phyloP scores from a whole-genome alignment of 2,888 invertebrate species.

The Spilosoma lubricipeda region DNA sequence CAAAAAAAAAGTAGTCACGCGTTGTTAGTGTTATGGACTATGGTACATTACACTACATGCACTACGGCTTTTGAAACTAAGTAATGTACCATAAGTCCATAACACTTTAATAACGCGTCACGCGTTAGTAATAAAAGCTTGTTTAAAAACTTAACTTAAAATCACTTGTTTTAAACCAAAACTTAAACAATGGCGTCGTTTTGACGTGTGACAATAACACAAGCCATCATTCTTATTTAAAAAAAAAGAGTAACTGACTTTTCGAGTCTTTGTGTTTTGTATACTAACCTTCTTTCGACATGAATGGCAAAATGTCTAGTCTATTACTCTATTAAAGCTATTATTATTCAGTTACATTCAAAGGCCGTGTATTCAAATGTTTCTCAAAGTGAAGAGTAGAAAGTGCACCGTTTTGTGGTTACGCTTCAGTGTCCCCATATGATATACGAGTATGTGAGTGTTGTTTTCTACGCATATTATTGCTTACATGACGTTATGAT shows the following conservation, averaged over 20 bases:
- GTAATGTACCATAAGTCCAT: too few relatives aligned
- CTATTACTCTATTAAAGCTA: background rate
- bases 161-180: background rate
- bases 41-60: too few relatives aligned
- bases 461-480: slow-evolving; percentile 13
- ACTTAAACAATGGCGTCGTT: background rate
- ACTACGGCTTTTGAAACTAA: too few relatives aligned
- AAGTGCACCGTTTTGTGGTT: slow-evolving; percentile 55
- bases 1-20: too few relatives aligned
- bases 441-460: slow-evolving; percentile 35
- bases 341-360: slow-evolving; percentile 3
- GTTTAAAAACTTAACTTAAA: too few relatives aligned
- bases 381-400: slow-evolving; percentile 33
- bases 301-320: background rate
- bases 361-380: slow-evolving; percentile 11
- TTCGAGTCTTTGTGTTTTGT: background rate
- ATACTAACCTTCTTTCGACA: background rate
- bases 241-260: background rate
- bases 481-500: slow-evolving; percentile 6
- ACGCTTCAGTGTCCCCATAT: slow-evolving; percentile 55
- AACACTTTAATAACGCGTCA: too few relatives aligned
- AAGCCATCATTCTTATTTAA: background rate
- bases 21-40: too few relatives aligned
- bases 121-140: too few relatives aligned
- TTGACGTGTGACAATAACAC: background rate